Evolutionary conservation across 2,888 invertebrate genomes (phyloP).

Genomic region (Anticlea derivata): DNA sequence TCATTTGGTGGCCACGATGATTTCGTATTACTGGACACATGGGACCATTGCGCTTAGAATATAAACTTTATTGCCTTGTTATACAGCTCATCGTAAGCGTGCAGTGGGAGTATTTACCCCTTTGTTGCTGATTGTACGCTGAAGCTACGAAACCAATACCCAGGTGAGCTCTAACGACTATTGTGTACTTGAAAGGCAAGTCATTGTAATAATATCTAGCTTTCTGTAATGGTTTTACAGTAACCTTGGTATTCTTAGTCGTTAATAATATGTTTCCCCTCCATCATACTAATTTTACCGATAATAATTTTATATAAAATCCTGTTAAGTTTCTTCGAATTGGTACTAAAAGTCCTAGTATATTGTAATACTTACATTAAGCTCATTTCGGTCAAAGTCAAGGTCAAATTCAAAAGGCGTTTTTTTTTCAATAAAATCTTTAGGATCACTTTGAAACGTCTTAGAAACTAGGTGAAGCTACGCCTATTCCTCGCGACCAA

Average conservation of each 20-base stretch:
- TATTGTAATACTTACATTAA: too few species aligned
- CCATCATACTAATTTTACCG: too few species aligned
- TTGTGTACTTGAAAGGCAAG: slow-evolving; percentile 52
- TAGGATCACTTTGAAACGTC: too few species aligned
- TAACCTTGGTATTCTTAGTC: slow-evolving; percentile 3
- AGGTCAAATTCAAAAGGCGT: too few species aligned
- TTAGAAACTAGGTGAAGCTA: too few species aligned
- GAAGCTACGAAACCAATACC: slow-evolving; percentile 38
- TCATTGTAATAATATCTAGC: slow-evolving; percentile 49
- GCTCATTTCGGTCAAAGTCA: too few species aligned
- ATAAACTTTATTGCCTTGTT: slow-evolving; percentile 21
- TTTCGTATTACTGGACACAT: slow-evolving; percentile 55
- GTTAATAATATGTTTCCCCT: too few species aligned
- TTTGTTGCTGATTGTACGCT: slow-evolving; percentile 17
- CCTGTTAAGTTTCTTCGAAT: too few species aligned
- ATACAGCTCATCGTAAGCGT: background rate
- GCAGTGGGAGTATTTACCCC: background rate
- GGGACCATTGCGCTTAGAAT: slow-evolving; percentile 11
- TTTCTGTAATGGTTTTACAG: slow-evolving; percentile 32
- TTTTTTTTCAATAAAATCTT: too few species aligned
- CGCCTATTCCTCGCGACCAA: too few species aligned
- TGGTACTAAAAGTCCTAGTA: too few species aligned
- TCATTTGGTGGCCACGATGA: slow-evolving; percentile 69
- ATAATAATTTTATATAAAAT: too few species aligned
- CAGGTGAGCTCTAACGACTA: slow-evolving; percentile 54